Evolutionary conservation across 2,797 vertebrate genomes (phyloP).

Genomic region (Ataeniobius toweri): DNA sequence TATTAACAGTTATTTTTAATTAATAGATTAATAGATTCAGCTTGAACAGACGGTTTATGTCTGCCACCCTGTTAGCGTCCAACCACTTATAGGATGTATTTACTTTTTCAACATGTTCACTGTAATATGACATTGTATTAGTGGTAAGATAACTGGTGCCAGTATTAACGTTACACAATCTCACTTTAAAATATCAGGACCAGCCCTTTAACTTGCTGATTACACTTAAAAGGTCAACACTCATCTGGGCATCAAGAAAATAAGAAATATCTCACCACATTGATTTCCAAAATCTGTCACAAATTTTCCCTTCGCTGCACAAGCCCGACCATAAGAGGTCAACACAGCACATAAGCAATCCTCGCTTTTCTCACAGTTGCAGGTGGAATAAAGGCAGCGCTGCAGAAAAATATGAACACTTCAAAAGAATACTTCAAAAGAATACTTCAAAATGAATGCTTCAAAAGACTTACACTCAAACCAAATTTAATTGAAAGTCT

Average conservation of each 20-base stretch:
- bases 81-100: background rate
- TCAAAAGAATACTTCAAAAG: constrained; percentile 9
- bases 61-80: too few species aligned
- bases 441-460: background rate
- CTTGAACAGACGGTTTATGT: too few species aligned
- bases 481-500: background rate
- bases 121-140: too few species aligned
- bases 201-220: background rate
- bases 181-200: too few species aligned
- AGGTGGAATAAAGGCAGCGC: constrained; percentile 92
- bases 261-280: constrained; percentile 70
- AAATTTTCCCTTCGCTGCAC: constrained; percentile 85
- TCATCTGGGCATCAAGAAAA: background rate
- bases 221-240: background rate
- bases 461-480: background rate
- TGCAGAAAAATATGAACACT: constrained; percentile 56
- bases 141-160: too few species aligned
- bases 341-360: constrained; percentile 90
- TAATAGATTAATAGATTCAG: too few species aligned
- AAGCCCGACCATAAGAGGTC: constrained; percentile 90
- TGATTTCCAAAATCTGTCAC: constrained; percentile 82
- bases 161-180: too few species aligned
- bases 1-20: background rate
- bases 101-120: too few species aligned
- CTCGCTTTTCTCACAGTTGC: constrained; percentile 89